Conservation (phyloP, 2,888 invertebrate species). For the Oligia strigilis region DNA sequence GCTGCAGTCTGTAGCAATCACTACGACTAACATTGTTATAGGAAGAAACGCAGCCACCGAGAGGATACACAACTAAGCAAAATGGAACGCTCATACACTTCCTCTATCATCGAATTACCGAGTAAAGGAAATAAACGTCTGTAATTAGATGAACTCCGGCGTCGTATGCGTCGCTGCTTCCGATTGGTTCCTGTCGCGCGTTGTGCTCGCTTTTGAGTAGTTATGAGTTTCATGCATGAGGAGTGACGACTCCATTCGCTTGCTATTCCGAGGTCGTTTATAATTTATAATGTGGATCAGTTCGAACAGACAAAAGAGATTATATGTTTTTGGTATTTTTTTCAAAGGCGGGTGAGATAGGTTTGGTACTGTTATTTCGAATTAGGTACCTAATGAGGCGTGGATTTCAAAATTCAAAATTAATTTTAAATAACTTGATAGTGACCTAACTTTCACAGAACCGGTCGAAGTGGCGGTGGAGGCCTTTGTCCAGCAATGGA, state of each 20-base stretch:
- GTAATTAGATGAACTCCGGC: conserved; percentile 45
- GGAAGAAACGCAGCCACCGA: background rate
- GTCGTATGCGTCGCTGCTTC: conserved; percentile 40
- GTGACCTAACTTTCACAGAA: background rate
- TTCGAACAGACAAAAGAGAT: background rate
- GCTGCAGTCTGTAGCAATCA: background rate
- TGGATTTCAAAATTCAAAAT: too few species aligned
- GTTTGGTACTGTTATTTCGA: background rate
- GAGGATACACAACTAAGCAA: conserved; percentile 12
- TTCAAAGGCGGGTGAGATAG: background rate
- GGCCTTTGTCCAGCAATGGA: background rate
- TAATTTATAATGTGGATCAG: background rate
- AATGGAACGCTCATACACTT: conserved; percentile 44
- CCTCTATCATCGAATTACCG: conserved; percentile 43
- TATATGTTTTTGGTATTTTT: background rate
- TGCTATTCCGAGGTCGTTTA: background rate
- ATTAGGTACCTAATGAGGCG: background rate
- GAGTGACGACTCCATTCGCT: conserved; percentile 22
- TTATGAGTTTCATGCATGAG: background rate
- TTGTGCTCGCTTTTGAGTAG: conserved; percentile 3
- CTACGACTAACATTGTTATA: background rate
- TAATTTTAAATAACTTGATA: background rate
- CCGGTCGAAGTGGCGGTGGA: background rate
- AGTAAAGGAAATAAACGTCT: conserved; percentile 52
- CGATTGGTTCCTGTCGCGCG: conserved; percentile 35